Conservation (phyloP, 2,888 invertebrate genomes). For the Drosophila subquinaria region DNA sequence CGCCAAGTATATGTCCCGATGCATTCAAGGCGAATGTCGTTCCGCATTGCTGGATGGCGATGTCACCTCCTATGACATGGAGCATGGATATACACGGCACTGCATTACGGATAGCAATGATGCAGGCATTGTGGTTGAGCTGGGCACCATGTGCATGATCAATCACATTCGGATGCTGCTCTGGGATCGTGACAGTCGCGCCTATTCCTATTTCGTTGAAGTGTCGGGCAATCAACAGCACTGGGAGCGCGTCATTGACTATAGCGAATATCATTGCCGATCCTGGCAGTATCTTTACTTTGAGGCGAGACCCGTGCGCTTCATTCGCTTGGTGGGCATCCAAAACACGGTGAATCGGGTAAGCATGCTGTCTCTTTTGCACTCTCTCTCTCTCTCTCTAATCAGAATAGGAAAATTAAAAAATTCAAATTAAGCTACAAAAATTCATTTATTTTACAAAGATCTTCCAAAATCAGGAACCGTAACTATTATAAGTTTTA, state of each 20-base stretch:
- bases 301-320: conserved; percentile 94
- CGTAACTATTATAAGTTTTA: too few relatives aligned
- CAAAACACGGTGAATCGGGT: conserved; percentile 98
- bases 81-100: conserved; percentile 96
- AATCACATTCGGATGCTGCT: conserved; percentile 97
- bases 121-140: conserved; percentile 94
- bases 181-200: conserved; percentile 97
- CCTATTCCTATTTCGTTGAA: conserved; percentile 87
- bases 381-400: neutral
- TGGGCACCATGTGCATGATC: conserved; percentile 94
- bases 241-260: conserved; percentile 97
- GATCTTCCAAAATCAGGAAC: too few relatives aligned
- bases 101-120: conserved; percentile 90
- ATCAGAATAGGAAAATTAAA: too few relatives aligned
- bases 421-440: too few relatives aligned
- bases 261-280: conserved; percentile 96
- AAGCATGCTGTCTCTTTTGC: conserved; percentile 25
- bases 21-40: conserved; percentile 95
- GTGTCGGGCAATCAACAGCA: conserved; percentile 98
- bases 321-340: conserved; percentile 93
- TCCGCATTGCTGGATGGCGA: conserved; percentile 96
- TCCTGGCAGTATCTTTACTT: conserved; percentile 99
- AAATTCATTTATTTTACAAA: too few relatives aligned
- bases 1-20: conserved; percentile 92
- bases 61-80: conserved; percentile 94